Conservation (phyloP, 2,113 vertebrate species). For the Uria aalge region DNA sequence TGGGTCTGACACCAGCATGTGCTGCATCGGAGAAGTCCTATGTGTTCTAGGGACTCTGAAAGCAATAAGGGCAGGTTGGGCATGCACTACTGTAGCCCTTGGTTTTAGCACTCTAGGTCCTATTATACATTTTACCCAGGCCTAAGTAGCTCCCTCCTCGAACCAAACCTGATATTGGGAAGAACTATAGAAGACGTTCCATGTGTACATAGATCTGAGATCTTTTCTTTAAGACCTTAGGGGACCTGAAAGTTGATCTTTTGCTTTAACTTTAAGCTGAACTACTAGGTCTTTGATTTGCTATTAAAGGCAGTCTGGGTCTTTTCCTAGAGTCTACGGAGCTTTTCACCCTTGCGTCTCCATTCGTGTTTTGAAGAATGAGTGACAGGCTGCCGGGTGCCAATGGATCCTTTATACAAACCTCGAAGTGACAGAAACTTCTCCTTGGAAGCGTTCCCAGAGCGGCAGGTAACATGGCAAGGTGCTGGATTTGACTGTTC, state of each 20-base stretch:
- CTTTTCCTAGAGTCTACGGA: not conserved
- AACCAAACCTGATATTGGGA: not conserved
- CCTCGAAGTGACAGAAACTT: not conserved
- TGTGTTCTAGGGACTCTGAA: no score
- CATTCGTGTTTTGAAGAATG: not conserved
- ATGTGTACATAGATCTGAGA: not conserved
- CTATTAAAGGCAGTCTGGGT: not conserved
- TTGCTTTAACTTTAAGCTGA: not conserved
- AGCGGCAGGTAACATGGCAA: not conserved
- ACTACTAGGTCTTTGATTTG: no score
- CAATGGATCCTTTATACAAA: not conserved
- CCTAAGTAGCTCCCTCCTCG: not conserved
- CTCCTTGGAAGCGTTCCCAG: not conserved
- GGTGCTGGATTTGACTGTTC: not conserved
- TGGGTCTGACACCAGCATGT: not conserved
- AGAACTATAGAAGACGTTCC: not conserved
- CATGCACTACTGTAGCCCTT: no score
- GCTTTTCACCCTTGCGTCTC: not conserved
- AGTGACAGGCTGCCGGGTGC: not conserved
- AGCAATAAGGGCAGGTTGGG: accelerated
- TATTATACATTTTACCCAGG: not conserved
- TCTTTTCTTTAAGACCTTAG: not conserved
- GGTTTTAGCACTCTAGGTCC: not conserved
- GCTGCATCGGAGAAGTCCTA: accelerated
- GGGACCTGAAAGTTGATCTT: not conserved